phyloP scores from a whole-genome alignment of 2,888 invertebrate species.

The Dugesia japonica region DNA sequence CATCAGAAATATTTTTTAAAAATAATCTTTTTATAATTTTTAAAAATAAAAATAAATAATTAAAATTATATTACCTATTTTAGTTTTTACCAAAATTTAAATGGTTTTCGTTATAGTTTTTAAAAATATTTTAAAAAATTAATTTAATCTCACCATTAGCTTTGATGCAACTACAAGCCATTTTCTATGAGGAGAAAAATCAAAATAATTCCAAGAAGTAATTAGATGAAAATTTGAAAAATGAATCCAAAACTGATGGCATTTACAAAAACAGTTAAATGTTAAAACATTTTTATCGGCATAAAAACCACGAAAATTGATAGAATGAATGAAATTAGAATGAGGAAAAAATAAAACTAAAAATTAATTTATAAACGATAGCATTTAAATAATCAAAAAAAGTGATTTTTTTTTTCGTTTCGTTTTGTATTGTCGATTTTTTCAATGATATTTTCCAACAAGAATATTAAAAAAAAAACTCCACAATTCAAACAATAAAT shows the following conservation, averaged over 20 bases:
- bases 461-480: neutral
- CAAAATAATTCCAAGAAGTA: neutral
- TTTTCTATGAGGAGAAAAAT: neutral
- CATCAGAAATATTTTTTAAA: too few species aligned
- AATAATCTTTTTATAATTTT: too few species aligned
- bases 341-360: too few species aligned
- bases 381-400: neutral
- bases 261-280: neutral
- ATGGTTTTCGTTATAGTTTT: neutral
- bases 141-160: neutral
- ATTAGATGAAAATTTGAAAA: neutral
- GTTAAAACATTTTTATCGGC: too few species aligned
- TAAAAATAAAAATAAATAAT: too few species aligned
- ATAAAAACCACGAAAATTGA: too few species aligned
- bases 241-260: neutral
- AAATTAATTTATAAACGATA: neutral
- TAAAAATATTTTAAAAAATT: neutral
- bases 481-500: conserved; percentile 9
- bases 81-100: too few species aligned
- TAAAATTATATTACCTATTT: neutral
- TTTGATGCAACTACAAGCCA: conserved; percentile 3
- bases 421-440: neutral
- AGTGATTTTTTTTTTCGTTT: neutral
- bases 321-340: too few species aligned
- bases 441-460: neutral